These are phyloP conservation scores for Apostichopus parvimensis DNA, from an alignment of 35 echinoderm and acorn worm genomes.

Conservation along the genomic window DNA sequence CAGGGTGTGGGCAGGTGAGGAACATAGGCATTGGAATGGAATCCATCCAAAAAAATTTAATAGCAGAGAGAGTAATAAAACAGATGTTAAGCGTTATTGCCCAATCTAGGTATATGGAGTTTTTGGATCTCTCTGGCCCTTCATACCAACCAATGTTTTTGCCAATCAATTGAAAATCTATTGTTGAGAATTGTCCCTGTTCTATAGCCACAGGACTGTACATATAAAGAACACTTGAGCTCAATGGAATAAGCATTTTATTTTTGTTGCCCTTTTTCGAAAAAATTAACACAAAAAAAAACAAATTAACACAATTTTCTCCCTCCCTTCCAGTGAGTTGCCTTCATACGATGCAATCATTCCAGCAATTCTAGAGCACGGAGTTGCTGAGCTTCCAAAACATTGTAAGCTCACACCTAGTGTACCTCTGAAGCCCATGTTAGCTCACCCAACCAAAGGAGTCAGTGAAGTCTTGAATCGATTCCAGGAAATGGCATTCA, in stretches of 20 bases:
- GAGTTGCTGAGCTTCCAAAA: conserved; percentile 73
- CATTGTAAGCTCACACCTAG: conserved; percentile 92
- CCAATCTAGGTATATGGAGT: no score
- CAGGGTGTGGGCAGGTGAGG: no score
- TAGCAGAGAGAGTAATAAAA: no score
- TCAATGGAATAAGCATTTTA: neutral
- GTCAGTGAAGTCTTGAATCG: conserved; percentile 84
- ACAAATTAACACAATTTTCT: neutral
- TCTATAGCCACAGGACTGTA: no score
- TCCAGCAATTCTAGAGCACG: conserved; percentile 69
- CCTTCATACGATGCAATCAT: conserved; percentile 83
- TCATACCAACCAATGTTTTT: no score
- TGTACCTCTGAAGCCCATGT: conserved; percentile 94
- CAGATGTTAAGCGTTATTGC: no score
- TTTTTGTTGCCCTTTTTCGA: neutral
- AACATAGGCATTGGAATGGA: no score
- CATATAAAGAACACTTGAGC: no score
- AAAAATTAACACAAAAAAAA: neutral
- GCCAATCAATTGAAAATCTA: neutral
- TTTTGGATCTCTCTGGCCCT: no score
- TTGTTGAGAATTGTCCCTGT: no score
- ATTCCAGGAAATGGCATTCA: conserved; percentile 91
- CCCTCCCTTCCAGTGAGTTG: conserved; percentile 71
- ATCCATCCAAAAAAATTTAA: no score
- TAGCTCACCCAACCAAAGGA: conserved; percentile 98